Base-by-base conservation (phyloP, 2,113 vertebrate species). In the Pristiophorus japonicus region DNA sequence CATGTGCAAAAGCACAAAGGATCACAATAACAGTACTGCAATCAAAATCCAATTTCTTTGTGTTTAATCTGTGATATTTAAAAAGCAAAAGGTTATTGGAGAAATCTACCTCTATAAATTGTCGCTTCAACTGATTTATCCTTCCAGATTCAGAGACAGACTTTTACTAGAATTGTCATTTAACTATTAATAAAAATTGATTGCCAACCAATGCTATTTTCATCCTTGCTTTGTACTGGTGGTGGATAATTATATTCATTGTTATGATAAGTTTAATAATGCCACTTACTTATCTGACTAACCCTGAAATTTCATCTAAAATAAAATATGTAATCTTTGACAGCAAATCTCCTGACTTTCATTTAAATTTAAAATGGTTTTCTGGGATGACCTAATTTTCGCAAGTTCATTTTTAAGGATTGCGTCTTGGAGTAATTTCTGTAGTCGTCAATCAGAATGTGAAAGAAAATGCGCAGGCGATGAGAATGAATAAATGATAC, bases 341-440 rank as follows among this genome's bases (percentile, higher is more conserved):
- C 65, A 51, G 93, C 93, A 94, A 94, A 94, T 94, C 93, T 94
- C 92, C 92, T 47, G 66, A 45, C 66, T 94, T 94, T 47, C 93
- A 94, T 73, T 94, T 94, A 94, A 94, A 94, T 94, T 94, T 94
- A 51, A 94, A 94, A 94, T 94, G 42, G 45, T 51, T 94, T 94
- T 30, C 38, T 38, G 6, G 22, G 22, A 24, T 94, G 93, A 73
- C 93, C 66, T 94, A 94, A 94, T 94, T 94, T 67, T 73, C 45
- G 12, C 3, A 27, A 73, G 65, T 67, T 70, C 66, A 70, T 51
- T 67, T 92, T 94, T 67, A 94, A 94, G 66, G 66, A 70, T 73
- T 47, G 66, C 22, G 11, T 45, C 66, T 70, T 47, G 11, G 24
- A 94, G 27, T 94, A 30, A 70, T 94, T 94, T 94, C 63, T 73